Conservation (phyloP, 1,140 invertebrate genomes). For the Brachionus manjavacas region DNA sequence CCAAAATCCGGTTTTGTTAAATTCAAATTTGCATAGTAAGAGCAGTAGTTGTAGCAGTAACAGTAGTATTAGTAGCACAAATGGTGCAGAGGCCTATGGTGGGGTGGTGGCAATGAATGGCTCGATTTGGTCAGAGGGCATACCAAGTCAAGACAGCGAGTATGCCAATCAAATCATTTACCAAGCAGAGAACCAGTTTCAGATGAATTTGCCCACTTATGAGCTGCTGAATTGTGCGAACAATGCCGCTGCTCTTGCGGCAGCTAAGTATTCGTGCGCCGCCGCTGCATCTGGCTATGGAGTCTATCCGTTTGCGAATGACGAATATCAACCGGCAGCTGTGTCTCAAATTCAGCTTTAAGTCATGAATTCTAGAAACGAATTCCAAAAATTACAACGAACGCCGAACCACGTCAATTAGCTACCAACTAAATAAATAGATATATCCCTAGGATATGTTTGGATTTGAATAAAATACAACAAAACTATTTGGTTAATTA, state of each 20-base stretch:
- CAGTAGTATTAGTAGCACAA: constrained; percentile 27
- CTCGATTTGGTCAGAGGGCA: background rate
- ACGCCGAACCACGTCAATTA: background rate
- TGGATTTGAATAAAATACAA: background rate
- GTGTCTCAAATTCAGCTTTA: constrained; percentile 42
- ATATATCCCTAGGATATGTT: constrained; percentile 3
- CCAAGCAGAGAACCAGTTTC: background rate
- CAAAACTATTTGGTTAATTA: constrained; percentile 6
- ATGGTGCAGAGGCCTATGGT: background rate
- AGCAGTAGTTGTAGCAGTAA: constrained; percentile 27
- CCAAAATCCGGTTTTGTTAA: background rate
- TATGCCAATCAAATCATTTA: background rate
- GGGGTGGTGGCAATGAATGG: background rate
- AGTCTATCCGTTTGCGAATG: constrained; percentile 16
- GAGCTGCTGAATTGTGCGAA: constrained; percentile 15
- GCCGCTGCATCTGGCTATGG: constrained; percentile 8
- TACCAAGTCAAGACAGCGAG: background rate
- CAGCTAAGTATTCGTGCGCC: constrained; percentile 39
- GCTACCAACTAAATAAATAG: background rate
- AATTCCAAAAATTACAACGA: constrained; percentile 18
- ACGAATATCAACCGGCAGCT: constrained; percentile 24
- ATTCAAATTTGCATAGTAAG: constrained; percentile 21
- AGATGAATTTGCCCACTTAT: constrained; percentile 11
- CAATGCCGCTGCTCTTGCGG: constrained; percentile 28
- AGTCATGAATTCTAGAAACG: background rate